Percentiles rank a stretch among this genome's conserved stretches.
phyloP scores from a whole-genome alignment of 37 sponge, comb jelly and placozoan species.

The Geodia barretti region DNA sequence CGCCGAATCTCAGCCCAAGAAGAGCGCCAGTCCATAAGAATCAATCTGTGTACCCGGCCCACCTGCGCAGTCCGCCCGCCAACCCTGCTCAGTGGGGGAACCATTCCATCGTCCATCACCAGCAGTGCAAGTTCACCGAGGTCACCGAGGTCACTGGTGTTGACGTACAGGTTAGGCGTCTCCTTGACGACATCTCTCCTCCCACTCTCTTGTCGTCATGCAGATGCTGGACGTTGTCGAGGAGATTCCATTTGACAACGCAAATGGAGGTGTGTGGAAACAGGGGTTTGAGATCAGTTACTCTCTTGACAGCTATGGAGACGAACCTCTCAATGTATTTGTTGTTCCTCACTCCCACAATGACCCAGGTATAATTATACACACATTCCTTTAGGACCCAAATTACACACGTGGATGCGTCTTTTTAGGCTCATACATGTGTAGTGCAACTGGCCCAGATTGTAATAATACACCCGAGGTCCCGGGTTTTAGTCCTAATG shows the following conservation, averaged over 20 bases:
- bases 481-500: no score
- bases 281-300: slow-evolving; percentile 87
- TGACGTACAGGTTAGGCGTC: background rate
- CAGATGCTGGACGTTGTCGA: slow-evolving; percentile 77
- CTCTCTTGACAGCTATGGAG: slow-evolving; percentile 12
- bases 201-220: no score
- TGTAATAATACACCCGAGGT: no score
- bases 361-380: slow-evolving; percentile 97
- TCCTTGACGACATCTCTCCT: background rate
- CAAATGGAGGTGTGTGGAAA: slow-evolving; percentile 90
- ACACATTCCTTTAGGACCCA: background rate
- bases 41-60: background rate
- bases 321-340: slow-evolving; percentile 79
- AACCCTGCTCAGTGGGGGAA: background rate
- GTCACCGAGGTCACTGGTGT: background rate
- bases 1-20: no score
- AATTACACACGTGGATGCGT: background rate
- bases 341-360: slow-evolving; percentile 94
- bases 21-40: no score
- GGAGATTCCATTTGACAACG: slow-evolving; percentile 71
- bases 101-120: background rate
- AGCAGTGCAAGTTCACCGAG: background rate
- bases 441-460: background rate
- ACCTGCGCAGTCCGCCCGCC: background rate
- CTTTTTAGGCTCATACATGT: background rate